Base-by-base conservation (phyloP, 2,888 invertebrate genomes). In the Odontothrips loti region DNA sequence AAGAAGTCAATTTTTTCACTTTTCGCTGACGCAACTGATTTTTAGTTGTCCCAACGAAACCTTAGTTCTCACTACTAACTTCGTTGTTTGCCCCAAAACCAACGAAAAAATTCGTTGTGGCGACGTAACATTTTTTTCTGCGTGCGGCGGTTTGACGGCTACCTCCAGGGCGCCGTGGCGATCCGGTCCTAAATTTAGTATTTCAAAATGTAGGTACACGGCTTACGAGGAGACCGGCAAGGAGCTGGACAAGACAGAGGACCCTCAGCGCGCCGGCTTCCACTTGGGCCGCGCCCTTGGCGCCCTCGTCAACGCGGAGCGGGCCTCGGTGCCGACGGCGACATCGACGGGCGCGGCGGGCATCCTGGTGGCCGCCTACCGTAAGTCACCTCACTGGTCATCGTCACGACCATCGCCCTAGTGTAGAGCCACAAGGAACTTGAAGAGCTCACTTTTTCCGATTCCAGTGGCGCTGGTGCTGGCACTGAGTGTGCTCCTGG, bases 191-290 rank as follows among this genome's bases (percentile, higher is more conserved):
- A 43, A 43, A 43, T 6, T n/a, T n/a, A 6, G 3, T 43, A 2
- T 6, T 6, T 43, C 34, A n/a, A n/a, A n/a, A n/a, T 51, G 15
- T 15, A 58, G 68, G 68, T 75, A 75, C 68, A 75, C 68, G 23
- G 68, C 68, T 11, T 27, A 75, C 68, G 68, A 23, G 68, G 68
- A 75, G 68, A n/a, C 68, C 68, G 68, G 11, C 68, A 75, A 75
- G 68, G 10, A n/a, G 8, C 11, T 23, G 23, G 27, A 27, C 27
- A 27, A n/a, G 23, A 12, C 27, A 27, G 68, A 75, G 68, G 68
- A 75, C 58, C 6, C 17, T 6, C 58, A 8, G 58, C 68, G n/a
- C 27, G 68, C 27, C 12, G 68, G 68, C 68, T 12, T 23, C 68
- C 12, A n/a, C 58, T n/a, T 58, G 58, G 58, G 58, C 58, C 58